These are phyloP conservation scores for Brachylomia viminalis DNA, from an alignment of 2,888 invertebrate species.

Conservation along the genomic window DNA sequence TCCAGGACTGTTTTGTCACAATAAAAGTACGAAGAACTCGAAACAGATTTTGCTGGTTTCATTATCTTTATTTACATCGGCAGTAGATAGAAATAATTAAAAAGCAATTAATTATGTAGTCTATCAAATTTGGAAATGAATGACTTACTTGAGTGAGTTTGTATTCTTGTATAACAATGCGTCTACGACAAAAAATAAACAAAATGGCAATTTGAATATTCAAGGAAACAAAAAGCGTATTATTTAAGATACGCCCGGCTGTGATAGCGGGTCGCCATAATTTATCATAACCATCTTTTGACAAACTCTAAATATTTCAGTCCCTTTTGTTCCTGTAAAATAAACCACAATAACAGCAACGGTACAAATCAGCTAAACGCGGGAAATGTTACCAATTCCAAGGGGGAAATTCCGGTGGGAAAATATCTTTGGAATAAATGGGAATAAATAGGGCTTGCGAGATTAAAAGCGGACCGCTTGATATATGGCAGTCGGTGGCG, in stretches of 20 bases:
- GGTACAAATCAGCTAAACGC: conserved; percentile 86
- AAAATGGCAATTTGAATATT: conserved; percentile 52
- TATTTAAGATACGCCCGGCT: conserved; percentile 65
- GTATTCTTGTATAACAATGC: conserved; percentile 12
- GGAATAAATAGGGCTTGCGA: conserved; percentile 88
- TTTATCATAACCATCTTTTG: conserved; percentile 78
- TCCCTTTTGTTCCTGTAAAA: conserved; percentile 80
- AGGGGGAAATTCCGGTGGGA: conserved; percentile 87
- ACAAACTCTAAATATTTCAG: conserved; percentile 80
- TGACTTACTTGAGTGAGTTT: neutral
- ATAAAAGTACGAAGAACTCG: neutral
- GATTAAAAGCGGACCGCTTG: conserved; percentile 86
- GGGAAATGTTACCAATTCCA: conserved; percentile 86
- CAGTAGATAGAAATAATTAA: neutral
- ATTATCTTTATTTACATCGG: neutral
- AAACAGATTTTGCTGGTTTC: conserved; percentile 1
- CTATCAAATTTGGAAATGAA: conserved; percentile 13
- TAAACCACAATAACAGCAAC: conserved; percentile 82
- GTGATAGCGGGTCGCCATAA: conserved; percentile 71
- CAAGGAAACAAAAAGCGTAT: conserved; percentile 66
- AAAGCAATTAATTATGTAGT: too few relatives aligned
- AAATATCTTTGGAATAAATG: conserved; percentile 88
- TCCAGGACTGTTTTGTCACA: neutral
- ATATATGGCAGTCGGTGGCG: conserved; percentile 81
- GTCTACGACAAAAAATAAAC: conserved; percentile 33